A percentile compares a stretch with the other conserved stretches of the same genome.
phyloP scores from a whole-genome alignment of 2,888 invertebrate genomes.

The Hemicrepidius hirtus region DNA sequence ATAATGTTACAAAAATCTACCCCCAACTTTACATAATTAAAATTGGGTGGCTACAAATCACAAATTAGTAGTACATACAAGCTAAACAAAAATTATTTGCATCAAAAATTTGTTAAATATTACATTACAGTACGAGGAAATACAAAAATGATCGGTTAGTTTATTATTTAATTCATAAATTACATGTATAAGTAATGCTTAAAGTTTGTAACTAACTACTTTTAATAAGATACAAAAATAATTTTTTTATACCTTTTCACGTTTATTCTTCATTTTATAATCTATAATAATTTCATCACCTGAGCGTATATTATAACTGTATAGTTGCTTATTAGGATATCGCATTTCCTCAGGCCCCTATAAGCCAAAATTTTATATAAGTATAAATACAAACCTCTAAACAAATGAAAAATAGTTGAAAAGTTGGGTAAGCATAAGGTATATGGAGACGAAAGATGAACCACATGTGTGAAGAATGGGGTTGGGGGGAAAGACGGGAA shows the following conservation, averaged over 20 bases:
- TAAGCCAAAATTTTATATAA: slow-evolving; percentile 56
- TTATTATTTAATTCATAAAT: slow-evolving; percentile 37
- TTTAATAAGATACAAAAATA: neutral
- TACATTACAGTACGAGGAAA: slow-evolving; percentile 39
- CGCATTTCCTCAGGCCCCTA: slow-evolving; percentile 93
- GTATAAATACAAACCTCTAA: too few relatives aligned
- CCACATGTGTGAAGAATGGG: too few relatives aligned
- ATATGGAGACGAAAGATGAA: too few relatives aligned
- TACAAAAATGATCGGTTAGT: slow-evolving; percentile 41
- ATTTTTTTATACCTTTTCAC: slow-evolving; percentile 47
- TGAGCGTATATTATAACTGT: slow-evolving; percentile 91
- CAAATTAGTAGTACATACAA: slow-evolving; percentile 32
- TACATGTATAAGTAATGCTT: slow-evolving; percentile 24
- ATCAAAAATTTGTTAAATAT: slow-evolving; percentile 32
- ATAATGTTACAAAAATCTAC: slow-evolving; percentile 4
- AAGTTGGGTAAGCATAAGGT: too few relatives aligned
- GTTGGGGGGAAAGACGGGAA: too few relatives aligned
- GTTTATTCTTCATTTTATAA: slow-evolving; percentile 77
- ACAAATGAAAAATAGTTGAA: too few relatives aligned
- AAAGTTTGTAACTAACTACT: neutral
- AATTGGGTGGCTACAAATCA: slow-evolving; percentile 29
- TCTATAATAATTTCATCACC: slow-evolving; percentile 95
- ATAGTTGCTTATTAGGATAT: slow-evolving; percentile 90
- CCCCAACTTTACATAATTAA: slow-evolving; percentile 48
- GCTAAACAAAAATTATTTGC: slow-evolving; percentile 31